A percentile compares a stretch with the other conserved stretches of the same genome.
Evolutionary conservation across 2,113 vertebrate genomes (phyloP).

Genomic region (Sclerurus mexicanus): DNA sequence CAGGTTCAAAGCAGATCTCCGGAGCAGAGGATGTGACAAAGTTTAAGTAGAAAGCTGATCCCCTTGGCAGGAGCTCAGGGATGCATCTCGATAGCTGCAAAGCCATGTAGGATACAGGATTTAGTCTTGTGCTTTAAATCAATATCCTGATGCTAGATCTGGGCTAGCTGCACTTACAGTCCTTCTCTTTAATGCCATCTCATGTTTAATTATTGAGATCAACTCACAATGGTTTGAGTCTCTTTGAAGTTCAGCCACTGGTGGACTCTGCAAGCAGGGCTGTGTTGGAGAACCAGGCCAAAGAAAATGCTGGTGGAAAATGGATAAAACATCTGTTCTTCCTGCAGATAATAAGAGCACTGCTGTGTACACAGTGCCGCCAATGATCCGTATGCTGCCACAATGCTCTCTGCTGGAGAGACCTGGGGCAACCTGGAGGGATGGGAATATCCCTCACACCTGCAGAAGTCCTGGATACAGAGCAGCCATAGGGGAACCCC

Average conservation of each 20-base stretch:
- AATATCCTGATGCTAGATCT: neutral
- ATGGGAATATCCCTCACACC: accelerated
- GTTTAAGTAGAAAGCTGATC: neutral
- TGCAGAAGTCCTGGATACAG: accelerated
- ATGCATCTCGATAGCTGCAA: neutral
- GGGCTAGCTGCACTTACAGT: neutral
- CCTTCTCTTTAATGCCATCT: neutral
- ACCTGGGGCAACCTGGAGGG: accelerated
- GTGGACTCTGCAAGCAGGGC: neutral
- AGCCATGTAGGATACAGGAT: neutral
- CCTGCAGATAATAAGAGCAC: accelerated
- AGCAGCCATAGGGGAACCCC: neutral
- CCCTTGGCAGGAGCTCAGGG: neutral
- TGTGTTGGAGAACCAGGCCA: neutral
- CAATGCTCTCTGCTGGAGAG: accelerated
- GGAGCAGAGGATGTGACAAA: neutral
- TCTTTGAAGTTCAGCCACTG: neutral
- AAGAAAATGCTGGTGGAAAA: neutral
- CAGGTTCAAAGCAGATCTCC: neutral
- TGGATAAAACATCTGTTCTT: neutral
- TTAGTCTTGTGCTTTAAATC: neutral
- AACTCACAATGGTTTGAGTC: neutral
- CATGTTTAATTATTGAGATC: constrained; percentile 7
- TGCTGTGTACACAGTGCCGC: neutral
- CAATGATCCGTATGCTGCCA: accelerated